Base-by-base conservation (phyloP, 1,140 invertebrate species). In the Homalodisca vitripennis region DNA sequence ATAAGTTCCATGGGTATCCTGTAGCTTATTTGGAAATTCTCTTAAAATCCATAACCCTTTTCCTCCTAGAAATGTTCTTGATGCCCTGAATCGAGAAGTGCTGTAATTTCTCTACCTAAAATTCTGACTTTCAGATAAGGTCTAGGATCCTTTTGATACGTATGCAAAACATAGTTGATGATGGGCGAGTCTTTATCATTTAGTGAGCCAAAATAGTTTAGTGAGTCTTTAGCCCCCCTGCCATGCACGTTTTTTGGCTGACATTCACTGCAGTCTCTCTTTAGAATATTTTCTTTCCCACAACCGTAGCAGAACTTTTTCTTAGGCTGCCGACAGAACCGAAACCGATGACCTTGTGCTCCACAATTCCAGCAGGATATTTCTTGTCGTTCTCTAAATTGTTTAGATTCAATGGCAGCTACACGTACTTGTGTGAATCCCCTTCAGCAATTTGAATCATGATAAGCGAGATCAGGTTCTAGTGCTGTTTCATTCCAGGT, bases 381-480 rank as follows among this genome's bases (percentile, higher is more conserved):
- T 20, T 64, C 27, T 22, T 3, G 2, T 1, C 29, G 27, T 64
- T 64, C 30, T 13, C 2, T 34, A 27, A 22, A 30, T 1, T 1
- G 17, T 2, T 1, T 1, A 64, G 6, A 6, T 14, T 20, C 20
- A 17, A 34, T 2, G 13, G 17, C 62, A 32, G 17, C n/a, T 34
- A 53, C 48, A 12, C 48, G 6, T 22, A 6, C 48, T 53, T 12
- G 12, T 12, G 48, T 6, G 12, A 53, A 53, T 53, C 32, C 27
- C 20, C 3, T 12, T 22, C 48, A 6, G 1, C 29, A 12, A 24
- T 17, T 34, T 14, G 13, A 31, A 17, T 30, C n/a, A 1, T 34
- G 14, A 34, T 64, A 64, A 17, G 30, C 62, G 1, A 64, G n/a
- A 26, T 64, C 62, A 20, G 62, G 62, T 64, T 64, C 62, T n/a